Evolutionary conservation across 2,113 vertebrate species (phyloP), one percentile per base, ranked within the genome.

Genomic region (Aplodontia rufa): DNA sequence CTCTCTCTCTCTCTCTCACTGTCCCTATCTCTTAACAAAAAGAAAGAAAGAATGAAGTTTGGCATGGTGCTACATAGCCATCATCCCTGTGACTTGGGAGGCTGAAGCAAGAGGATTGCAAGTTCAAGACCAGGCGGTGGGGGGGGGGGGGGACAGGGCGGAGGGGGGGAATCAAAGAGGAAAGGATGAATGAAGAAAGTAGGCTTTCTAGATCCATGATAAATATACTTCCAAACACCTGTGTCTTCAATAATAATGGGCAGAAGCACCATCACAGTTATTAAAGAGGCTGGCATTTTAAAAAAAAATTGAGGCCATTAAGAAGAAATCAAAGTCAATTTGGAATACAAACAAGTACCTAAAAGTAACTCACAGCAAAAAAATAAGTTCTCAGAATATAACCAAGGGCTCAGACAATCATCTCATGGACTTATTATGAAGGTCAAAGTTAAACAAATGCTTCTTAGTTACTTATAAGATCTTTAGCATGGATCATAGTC

Each of bases 241-340:
- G 6, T 42, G n/a, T 45, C 66, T 74, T 79, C 58, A 78, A 79
- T 45, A 89, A 60, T 32, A 86, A 83, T 1, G 13, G 58, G 58
- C 42, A 86, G 64, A 90, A 90, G 86, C 76, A 75, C 1, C 53
- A 91, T 20, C 62, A 26, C 68, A 80, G 26, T 87, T 80, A 75
- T 90, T 76, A 84, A n/a, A 84, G 68, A 68, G 13, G 53, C 4
- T 76, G 47, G 22, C 60, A 96, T 62, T 91, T 68, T 13, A 62
- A 58, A 95, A 78, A 75, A 51, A 51, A 60, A 60, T 22, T 80
- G 60, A 93, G 24, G 37, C 11, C 45, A 80, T 8, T 8, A 55
- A 84, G 40, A 72, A 76, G 20, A 92, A 64, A 87, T 66, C 85
- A 82, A 53, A 90, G 87, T 78, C 49, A 95, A 47, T 66, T 66